Evolutionary conservation across 2,113 vertebrate species (phyloP), one percentile per base, ranked within the genome.

Genomic region (Vimba vimba): DNA sequence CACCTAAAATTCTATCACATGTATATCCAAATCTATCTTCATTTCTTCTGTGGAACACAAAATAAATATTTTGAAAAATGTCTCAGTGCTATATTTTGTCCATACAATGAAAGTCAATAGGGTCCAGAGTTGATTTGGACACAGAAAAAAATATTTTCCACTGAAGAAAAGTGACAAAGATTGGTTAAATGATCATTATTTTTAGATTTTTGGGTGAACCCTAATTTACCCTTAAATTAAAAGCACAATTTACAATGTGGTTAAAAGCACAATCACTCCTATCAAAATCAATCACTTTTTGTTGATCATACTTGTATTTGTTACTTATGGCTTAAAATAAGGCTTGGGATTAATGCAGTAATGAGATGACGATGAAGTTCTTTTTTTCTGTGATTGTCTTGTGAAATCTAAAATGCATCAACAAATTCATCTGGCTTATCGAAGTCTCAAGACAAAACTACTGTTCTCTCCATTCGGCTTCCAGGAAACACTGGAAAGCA

Each of bases 321-420:
- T 66, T 64, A 69, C 59, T 62, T 78, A 69, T 85, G 85, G 75
- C 89, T 89, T 90, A 89, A 90, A 91, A 86, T 88, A 88, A 88
- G 91, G 92, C 87, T 83, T 82, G 91, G 92, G 87, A 86, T 82
- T 66, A 91, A 89, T 87, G 87, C 71, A 91, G 89, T 89, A 77
- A 84, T 43, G 79, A 69, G 21, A n/a, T 23, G 11, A 13, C 17
- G 39, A 84, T 88, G 85, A 84, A 50, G 74, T 85, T 84, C 47
- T 19, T 45, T 79, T 89, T 89, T 82, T 86, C 79, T 90, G 91
- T 88, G 89, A 92, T 89, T 94, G 86, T 90, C 88, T 91, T 93
- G 91, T 94, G 93, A 94, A 92, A 92, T 93, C 94, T 90, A 90
- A 91, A 80, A 87, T 93, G 93, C 91, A 91, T 91, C 90, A 91